These are phyloP conservation scores for Heliothis subflexa DNA, from an alignment of 1,140 invertebrate genomes.

Conservation along the genomic window DNA sequence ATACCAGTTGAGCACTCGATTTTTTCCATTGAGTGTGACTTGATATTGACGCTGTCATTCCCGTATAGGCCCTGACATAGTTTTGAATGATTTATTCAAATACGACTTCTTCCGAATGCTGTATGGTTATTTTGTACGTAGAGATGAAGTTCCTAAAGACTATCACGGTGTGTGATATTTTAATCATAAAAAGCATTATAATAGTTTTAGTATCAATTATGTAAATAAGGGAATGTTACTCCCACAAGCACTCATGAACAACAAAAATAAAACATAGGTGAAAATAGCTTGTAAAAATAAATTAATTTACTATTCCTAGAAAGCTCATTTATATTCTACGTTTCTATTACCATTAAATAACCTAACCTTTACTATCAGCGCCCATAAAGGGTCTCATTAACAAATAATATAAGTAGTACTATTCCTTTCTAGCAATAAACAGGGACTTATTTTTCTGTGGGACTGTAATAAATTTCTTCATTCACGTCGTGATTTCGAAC, in stretches of 20 bases:
- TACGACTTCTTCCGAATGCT: neutral
- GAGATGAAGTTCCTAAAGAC: no score
- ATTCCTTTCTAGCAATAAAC: conserved; percentile 22
- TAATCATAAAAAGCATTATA: no score
- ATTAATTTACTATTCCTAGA: neutral
- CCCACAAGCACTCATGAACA: no score
- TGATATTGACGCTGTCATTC: conserved; percentile 7
- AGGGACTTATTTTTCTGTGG: conserved; percentile 44
- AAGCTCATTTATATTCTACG: neutral
- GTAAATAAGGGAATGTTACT: neutral
- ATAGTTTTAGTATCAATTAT: no score
- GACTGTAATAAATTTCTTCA: conserved; percentile 51
- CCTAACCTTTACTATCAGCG: neutral
- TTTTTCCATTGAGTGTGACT: conserved; percentile 11
- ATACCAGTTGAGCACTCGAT: conserved; percentile 8
- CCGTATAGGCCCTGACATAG: conserved; percentile 18
- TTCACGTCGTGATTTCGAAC: conserved; percentile 49
- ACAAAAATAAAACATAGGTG: no score
- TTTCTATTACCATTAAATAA: neutral
- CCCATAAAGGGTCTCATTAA: conserved; percentile 1
- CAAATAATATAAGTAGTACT: conserved; percentile 14
- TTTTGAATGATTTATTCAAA: conserved; percentile 20
- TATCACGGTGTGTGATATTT: neutral
- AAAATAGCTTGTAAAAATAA: no score
- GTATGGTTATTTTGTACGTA: neutral